Percentiles rank a stretch among this genome's conserved stretches.
These are phyloP conservation scores for Odobenus rosmarus DNA, from an alignment of 2,113 vertebrate species.

Conservation along the genomic window DNA sequence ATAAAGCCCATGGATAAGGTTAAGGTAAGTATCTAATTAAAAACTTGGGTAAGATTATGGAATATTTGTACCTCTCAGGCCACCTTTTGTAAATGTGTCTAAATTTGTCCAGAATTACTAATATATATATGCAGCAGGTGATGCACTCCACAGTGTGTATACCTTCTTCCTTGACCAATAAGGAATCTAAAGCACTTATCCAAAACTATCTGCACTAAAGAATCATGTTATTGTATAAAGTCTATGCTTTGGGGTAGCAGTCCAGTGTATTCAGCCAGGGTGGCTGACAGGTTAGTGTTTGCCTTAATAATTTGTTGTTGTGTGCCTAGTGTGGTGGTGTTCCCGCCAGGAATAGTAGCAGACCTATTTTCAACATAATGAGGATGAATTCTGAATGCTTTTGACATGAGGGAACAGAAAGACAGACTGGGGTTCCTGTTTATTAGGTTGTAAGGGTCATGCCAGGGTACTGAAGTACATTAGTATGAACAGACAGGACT, in stretches of 20 bases:
- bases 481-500: background rate
- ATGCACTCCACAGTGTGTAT: background rate
- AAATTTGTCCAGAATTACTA: background rate
- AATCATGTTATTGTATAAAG: background rate
- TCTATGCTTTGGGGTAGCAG: background rate
- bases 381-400: background rate
- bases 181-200: background rate
- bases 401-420: background rate
- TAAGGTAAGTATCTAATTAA: conserved; percentile 40
- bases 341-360: background rate
- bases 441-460: background rate
- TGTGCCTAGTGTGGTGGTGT: background rate
- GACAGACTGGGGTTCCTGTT: background rate
- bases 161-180: background rate
- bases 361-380: background rate
- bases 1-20: conserved; percentile 32
- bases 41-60: background rate
- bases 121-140: background rate
- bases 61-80: background rate
- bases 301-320: background rate
- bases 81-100: background rate
- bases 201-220: background rate
- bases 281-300: background rate
- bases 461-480: background rate
- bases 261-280: background rate